Conservation (phyloP, 2,797 vertebrate species). For the Toxotes lorentzi region DNA sequence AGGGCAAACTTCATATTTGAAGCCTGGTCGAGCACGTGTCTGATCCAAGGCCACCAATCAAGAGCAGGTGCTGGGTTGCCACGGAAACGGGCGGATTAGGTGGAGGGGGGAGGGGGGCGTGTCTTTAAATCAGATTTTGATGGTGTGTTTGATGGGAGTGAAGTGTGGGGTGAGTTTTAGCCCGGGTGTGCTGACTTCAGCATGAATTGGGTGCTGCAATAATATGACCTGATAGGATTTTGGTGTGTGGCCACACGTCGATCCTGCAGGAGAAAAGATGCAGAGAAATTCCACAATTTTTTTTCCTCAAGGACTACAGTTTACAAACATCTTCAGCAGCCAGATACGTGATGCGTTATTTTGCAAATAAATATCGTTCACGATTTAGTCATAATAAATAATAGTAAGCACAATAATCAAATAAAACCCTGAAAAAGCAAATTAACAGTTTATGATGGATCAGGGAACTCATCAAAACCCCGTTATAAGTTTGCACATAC, state of each 20-base stretch:
- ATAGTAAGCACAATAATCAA: neutral
- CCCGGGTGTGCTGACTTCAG: constrained; percentile 29
- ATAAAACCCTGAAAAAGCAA: neutral
- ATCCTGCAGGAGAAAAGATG: neutral
- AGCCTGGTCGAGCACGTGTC: constrained; percentile 45
- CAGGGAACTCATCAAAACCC: neutral
- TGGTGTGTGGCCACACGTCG: neutral
- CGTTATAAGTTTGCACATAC: neutral
- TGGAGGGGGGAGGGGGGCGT: constrained; percentile 34
- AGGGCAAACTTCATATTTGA: constrained; percentile 44
- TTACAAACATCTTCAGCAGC: neutral
- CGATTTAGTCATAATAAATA: neutral
- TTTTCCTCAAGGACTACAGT: neutral
- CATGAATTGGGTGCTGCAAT: neutral
- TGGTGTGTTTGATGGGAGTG: constrained; percentile 9
- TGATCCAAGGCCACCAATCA: constrained; percentile 68
- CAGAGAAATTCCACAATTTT: neutral
- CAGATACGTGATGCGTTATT: neutral
- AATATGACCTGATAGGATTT: neutral
- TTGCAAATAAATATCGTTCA: neutral
- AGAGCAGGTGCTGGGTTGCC: constrained; percentile 44
- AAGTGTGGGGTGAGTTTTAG: neutral
- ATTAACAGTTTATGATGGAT: neutral
- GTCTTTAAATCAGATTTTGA: constrained; percentile 38
- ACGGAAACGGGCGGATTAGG: constrained; percentile 37